Evolutionary conservation across 2,888 invertebrate species (phyloP), one percentile per base, ranked within the genome.

Genomic region (Dasypogon diadema): DNA sequence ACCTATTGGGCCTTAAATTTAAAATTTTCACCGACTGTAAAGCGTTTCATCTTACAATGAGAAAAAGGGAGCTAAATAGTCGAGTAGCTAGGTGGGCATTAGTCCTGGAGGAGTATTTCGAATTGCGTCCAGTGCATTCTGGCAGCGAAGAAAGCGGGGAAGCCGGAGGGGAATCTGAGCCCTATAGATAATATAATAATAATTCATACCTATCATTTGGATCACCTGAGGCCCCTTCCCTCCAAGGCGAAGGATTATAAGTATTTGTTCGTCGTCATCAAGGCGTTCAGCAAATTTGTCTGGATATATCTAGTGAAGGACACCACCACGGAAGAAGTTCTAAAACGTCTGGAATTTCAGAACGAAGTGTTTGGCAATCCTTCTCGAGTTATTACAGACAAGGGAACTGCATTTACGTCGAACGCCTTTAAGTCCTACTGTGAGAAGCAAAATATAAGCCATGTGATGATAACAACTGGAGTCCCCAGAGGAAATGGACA

Each of bases 91-190:
- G 58, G 2, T 58, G 58, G 58, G 24, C 58, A 12, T 12, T 58
- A 2, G 4, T 58, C 2, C 21, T 34, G 16, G 58, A 58, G 18
- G 58, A 58, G 1, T 30, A 30, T 30, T 5, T 30, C 30, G 8
- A 30, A 30, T 30, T 30, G 77, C 14, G 72, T 78, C 6, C 51
- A 51, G 22, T 79, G 74, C 48, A 79, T 75, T 37, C 74, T 77
- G 46, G 56, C 76, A 22, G 26, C 79, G 75, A 63, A 81, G 81
- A 46, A 84, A 58, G 30, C 30, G 8, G 83, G 84, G 1, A 83
- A 82, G 75, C 77, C 80, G 37, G 82, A 83, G 78, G 83, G 84
- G 12, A 80, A 79, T 12, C 76, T 83, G 24, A 73, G 83, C 56
- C 77, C 81, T 0, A 80, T 84, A 2, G 83, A 46, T n/a, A n/a